Conservation (phyloP, 1,140 invertebrate genomes). For the Drusus annulatus region DNA sequence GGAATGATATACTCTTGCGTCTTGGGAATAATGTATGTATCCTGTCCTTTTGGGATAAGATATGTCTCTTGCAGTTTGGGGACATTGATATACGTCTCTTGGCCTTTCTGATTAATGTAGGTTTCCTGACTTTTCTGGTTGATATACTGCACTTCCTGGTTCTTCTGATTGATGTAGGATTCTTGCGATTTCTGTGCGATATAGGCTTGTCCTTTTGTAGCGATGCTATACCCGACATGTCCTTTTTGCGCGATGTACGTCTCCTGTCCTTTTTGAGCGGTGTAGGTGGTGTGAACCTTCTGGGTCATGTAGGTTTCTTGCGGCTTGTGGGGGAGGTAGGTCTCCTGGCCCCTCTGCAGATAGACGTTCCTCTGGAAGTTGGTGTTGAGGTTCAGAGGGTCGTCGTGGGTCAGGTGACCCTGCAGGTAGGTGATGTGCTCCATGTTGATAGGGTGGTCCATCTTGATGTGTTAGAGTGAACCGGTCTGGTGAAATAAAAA, state of each 20-base stretch:
- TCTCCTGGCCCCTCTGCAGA: slow-evolving; percentile 21
- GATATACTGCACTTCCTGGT: slow-evolving; percentile 19
- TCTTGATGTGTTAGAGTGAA: background rate
- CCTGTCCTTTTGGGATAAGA: slow-evolving; percentile 37
- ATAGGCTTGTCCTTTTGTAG: slow-evolving; percentile 34
- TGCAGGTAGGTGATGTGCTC: slow-evolving; percentile 38
- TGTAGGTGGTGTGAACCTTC: slow-evolving; percentile 1
- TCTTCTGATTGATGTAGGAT: slow-evolving; percentile 40
- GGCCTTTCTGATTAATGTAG: slow-evolving; percentile 10
- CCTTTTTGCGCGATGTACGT: slow-evolving; percentile 23
- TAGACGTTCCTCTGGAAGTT: slow-evolving; percentile 37
- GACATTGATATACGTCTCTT: slow-evolving; percentile 14
- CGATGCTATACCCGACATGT: slow-evolving; percentile 22
- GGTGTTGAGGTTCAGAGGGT: slow-evolving; percentile 37
- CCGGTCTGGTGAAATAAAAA: slow-evolving; percentile 23
- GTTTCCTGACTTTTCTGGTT: slow-evolving; percentile 23
- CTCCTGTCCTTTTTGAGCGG: slow-evolving; percentile 19
- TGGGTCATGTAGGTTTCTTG: slow-evolving; percentile 29
- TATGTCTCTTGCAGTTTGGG: slow-evolving; percentile 29
- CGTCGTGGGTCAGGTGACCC: slow-evolving; percentile 9
- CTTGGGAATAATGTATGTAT: slow-evolving; percentile 28
- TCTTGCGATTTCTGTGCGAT: slow-evolving; percentile 32
- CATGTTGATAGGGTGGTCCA: slow-evolving; percentile 41
- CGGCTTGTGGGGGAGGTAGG: slow-evolving; percentile 27
- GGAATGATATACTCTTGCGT: slow-evolving; percentile 34